phyloP scores from a whole-genome alignment of 2,113 vertebrate genomes.

The Orientallactaga bullata region DNA sequence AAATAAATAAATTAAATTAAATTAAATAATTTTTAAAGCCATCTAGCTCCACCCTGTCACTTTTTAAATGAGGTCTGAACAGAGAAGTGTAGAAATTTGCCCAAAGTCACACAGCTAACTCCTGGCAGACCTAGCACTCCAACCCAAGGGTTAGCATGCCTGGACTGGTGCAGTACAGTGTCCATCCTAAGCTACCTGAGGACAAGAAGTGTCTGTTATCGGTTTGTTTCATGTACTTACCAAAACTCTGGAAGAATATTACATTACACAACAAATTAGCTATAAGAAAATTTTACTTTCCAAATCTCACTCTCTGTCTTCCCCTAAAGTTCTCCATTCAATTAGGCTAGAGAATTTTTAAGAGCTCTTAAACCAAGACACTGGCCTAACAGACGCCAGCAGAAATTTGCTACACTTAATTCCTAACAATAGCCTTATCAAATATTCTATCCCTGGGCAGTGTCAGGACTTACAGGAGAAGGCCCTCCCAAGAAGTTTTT shows the following conservation, averaged over 20 bases:
- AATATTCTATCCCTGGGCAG: slow-evolving; percentile 26
- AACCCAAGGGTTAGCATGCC: neutral
- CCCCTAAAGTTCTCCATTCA: slow-evolving; percentile 27
- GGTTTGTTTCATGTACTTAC: neutral
- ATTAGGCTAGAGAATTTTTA: slow-evolving; percentile 34
- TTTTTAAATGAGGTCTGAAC: neutral
- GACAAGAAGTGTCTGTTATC: neutral
- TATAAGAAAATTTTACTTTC: slow-evolving; percentile 53
- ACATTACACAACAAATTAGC: slow-evolving; percentile 19
- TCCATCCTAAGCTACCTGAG: neutral
- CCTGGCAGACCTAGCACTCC: neutral
- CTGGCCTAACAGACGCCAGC: neutral
- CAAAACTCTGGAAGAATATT: slow-evolving; percentile 9
- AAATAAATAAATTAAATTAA: neutral
- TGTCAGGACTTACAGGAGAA: neutral
- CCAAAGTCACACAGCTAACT: neutral
- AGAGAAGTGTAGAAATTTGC: slow-evolving; percentile 25
- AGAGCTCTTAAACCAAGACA: slow-evolving; percentile 45
- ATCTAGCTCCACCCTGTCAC: neutral
- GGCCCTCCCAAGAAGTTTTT: neutral
- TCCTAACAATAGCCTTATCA: slow-evolving; percentile 5
- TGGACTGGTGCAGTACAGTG: neutral
- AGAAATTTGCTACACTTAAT: neutral
- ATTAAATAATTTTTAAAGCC: neutral
- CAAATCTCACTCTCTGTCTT: slow-evolving; percentile 18